phyloP scores from a whole-genome alignment of 2,888 invertebrate species.

The Drosophila mimetica region DNA sequence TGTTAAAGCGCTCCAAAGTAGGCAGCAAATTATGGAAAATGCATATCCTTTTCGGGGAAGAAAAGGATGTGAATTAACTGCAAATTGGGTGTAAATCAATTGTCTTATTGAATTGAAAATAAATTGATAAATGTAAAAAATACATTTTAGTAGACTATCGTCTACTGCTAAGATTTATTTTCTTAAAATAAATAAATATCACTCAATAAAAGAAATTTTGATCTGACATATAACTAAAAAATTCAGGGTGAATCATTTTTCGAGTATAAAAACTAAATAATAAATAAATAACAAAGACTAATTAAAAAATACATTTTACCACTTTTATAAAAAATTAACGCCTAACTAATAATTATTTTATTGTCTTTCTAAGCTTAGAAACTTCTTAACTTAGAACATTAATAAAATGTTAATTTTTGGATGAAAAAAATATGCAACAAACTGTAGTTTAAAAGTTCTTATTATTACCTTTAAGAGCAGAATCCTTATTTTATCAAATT shows the following conservation, averaged over 20 bases:
- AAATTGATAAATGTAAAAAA: background rate
- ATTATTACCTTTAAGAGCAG: no score
- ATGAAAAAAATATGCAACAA: no score
- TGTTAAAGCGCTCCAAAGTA: slow-evolving; percentile 21
- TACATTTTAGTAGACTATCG: no score
- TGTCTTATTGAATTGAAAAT: background rate
- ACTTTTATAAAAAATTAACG: background rate
- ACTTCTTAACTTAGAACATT: background rate
- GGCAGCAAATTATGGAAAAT: slow-evolving; percentile 15
- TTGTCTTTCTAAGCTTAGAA: background rate
- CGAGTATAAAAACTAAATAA: no score
- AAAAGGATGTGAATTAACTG: slow-evolving; percentile 1
- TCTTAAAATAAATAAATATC: no score
- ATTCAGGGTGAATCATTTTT: no score
- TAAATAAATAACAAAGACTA: no score
- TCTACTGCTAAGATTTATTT: no score
- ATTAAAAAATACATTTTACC: background rate
- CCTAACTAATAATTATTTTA: background rate
- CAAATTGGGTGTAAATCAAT: background rate
- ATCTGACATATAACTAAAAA: no score
- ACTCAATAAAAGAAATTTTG: no score
- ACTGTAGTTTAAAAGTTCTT: no score
- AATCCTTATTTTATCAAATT: background rate
- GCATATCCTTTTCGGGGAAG: background rate
- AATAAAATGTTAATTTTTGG: no score